These are phyloP conservation scores for Porites lutea DNA, from an alignment of 64 coral and sea anemone species.

Conservation along the genomic window DNA sequence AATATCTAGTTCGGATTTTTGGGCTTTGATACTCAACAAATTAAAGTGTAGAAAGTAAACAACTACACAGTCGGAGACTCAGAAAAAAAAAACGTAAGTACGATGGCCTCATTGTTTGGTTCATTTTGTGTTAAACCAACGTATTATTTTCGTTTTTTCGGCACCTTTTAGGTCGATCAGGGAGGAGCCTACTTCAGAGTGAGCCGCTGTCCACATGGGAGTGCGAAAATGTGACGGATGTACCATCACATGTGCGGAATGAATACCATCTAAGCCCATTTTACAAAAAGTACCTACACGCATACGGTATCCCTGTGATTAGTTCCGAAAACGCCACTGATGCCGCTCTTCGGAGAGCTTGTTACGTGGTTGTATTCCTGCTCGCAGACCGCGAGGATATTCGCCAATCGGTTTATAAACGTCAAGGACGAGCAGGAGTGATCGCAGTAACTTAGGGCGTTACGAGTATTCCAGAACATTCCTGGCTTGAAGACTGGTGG, in stretches of 20 bases:
- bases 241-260: slow-evolving; percentile 65
- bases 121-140: too few species aligned
- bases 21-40: too few species aligned
- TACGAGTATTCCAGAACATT: slow-evolving; percentile 94
- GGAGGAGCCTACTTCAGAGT: background rate
- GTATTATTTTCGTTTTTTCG: too few species aligned
- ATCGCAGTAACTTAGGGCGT: slow-evolving; percentile 84
- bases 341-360: slow-evolving; percentile 83
- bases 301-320: slow-evolving; percentile 91
- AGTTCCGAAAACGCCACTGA: slow-evolving; percentile 74
- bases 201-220: slow-evolving; percentile 77
- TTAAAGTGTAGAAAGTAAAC: too few species aligned
- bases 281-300: slow-evolving; percentile 95
- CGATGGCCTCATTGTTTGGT: too few species aligned
- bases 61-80: too few species aligned
- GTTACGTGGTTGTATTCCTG: slow-evolving; percentile 89
- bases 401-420: slow-evolving; percentile 75
- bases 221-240: slow-evolving; percentile 69
- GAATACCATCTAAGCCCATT: slow-evolving; percentile 70
- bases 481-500: slow-evolving; percentile 84
- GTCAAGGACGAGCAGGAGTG: slow-evolving; percentile 90
- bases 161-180: background rate
- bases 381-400: slow-evolving; percentile 94
- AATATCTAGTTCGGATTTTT: too few species aligned
- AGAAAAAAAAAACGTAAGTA: too few species aligned